phyloP scores from a whole-genome alignment of 1,140 invertebrate species.

The Globodera rostochiensis region DNA sequence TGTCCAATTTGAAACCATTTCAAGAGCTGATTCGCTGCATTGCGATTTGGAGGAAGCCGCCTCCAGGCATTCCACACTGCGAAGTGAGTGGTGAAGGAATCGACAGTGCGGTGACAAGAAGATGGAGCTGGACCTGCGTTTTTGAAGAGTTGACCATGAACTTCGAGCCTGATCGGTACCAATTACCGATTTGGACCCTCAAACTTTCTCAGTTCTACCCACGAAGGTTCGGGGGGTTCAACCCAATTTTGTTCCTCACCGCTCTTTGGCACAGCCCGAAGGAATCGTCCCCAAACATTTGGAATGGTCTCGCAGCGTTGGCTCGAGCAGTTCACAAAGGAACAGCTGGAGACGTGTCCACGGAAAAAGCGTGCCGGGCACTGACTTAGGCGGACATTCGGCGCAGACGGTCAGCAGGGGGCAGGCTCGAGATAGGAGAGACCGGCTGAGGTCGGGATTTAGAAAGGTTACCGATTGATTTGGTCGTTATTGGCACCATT shows the following conservation, averaged over 20 bases:
- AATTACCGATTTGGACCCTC: too few relatives aligned
- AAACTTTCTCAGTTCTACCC: not conserved
- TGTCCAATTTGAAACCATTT: slow-evolving; percentile 39
- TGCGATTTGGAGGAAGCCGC: slow-evolving; percentile 26
- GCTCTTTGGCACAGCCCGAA: slow-evolving; percentile 4
- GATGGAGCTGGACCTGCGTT: not conserved
- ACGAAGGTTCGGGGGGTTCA: not conserved
- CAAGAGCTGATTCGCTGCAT: slow-evolving; percentile 51
- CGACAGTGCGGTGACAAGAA: slow-evolving; percentile 13
- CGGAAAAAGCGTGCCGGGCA: not conserved
- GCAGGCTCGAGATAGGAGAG: not conserved
- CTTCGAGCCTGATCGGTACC: too few relatives aligned
- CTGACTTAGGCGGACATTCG: not conserved
- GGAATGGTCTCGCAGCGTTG: slow-evolving; percentile 54
- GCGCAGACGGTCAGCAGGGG: slow-evolving; percentile 4
- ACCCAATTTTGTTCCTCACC: slow-evolving; percentile 15
- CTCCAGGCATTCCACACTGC: slow-evolving; percentile 50
- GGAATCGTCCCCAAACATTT: slow-evolving; percentile 30
- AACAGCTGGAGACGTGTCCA: slow-evolving; percentile 53
- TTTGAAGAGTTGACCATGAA: too few relatives aligned
- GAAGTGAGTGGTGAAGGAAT: slow-evolving; percentile 33
- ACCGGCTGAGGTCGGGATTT: not conserved
- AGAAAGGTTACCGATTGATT: not conserved
- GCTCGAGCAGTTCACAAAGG: slow-evolving; percentile 58
- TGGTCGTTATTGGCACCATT: not conserved